These are phyloP conservation scores for Ctenomys sociabilis DNA, from an alignment of 2,113 vertebrate genomes.

Conservation along the genomic window DNA sequence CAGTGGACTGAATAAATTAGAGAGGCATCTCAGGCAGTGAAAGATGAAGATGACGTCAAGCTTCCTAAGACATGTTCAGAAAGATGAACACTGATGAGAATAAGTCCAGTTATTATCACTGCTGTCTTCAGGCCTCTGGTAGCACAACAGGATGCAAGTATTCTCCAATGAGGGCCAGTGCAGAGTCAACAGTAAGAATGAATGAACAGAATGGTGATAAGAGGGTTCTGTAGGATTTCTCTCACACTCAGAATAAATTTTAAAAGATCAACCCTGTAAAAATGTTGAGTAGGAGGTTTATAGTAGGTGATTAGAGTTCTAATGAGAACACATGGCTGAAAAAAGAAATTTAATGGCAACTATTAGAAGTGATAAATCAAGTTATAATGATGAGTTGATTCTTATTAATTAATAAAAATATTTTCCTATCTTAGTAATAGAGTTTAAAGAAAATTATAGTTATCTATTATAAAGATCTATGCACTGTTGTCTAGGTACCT, in stretches of 20 bases:
- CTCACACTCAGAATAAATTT: not conserved
- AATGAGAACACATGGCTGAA: not conserved
- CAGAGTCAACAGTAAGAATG: not conserved
- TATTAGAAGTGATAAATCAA: not conserved
- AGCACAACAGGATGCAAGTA: too few relatives aligned
- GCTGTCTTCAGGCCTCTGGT: not conserved
- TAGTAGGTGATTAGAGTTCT: not conserved
- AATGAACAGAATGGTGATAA: not conserved
- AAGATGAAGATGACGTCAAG: not conserved
- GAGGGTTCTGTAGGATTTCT: not conserved
- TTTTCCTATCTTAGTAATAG: not conserved
- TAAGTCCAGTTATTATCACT: not conserved
- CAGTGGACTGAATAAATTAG: not conserved
- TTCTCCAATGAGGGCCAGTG: too few relatives aligned
- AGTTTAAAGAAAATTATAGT: not conserved
- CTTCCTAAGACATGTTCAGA: not conserved
- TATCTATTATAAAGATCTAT: not conserved
- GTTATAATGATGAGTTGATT: slow-evolving; percentile 5
- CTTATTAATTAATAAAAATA: slow-evolving; percentile 33
- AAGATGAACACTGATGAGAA: not conserved
- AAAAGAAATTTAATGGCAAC: slow-evolving; percentile 20
- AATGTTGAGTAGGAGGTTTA: not conserved
- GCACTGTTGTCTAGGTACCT: not conserved
- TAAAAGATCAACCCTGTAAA: not conserved
- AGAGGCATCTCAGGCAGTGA: not conserved